phyloP scores from a whole-genome alignment of 2,797 vertebrate genomes.

The Capromys pilorides region DNA sequence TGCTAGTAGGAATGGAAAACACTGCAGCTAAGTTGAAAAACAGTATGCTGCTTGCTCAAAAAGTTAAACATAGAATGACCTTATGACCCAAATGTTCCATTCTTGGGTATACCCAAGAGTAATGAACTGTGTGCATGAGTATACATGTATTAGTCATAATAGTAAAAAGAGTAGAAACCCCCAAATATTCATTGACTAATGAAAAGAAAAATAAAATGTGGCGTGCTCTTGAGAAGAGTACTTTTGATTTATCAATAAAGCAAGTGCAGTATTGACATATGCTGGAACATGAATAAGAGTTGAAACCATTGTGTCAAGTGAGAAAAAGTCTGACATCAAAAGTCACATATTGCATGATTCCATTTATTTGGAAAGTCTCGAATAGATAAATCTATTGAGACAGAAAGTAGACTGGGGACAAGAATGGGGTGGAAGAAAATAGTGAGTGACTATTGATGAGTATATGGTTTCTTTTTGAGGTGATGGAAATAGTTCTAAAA shows the following conservation, averaged over 20 bases:
- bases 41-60: not conserved
- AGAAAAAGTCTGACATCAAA: not conserved
- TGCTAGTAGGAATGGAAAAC: conserved; percentile 3
- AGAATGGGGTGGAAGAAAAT: not conserved
- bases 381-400: not conserved
- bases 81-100: not conserved
- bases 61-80: not conserved
- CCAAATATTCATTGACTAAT: not conserved
- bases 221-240: not conserved
- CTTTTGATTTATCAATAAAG: not conserved
- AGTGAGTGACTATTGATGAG: not conserved
- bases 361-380: conserved; percentile 4
- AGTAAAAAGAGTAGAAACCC: not conserved
- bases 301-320: not conserved
- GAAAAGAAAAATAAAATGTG: conserved; percentile 1
- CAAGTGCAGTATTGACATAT: not conserved
- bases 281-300: not conserved
- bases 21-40: not conserved
- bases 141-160: not conserved
- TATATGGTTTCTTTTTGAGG: not conserved
- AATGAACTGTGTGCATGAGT: not conserved
- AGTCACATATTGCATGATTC: not conserved
- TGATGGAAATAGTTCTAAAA: conserved; percentile 35
- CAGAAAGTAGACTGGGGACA: not conserved
- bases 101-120: not conserved